Evolutionary conservation across 2,888 invertebrate genomes (phyloP), one percentile per base, ranked within the genome.

Genomic region (Apotomis turbidana): DNA sequence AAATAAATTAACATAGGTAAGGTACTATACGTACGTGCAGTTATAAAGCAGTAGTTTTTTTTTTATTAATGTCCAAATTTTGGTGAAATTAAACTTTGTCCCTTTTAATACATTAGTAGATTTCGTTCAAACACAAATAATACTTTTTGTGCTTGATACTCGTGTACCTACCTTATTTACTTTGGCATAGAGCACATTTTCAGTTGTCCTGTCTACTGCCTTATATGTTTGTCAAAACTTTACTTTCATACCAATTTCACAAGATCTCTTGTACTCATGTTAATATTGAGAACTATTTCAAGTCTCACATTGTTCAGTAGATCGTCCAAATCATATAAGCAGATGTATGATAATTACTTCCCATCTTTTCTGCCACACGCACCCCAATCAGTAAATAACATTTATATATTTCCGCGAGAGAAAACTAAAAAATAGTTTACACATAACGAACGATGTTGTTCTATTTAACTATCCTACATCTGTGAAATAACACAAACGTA

Each of bases 101-200:
- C 6, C 5, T 3, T 51, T 6, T 41, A 6, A 41, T 62, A 46
- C 5, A 15, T 46, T 46, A 15, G 15, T 60, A 1, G 15, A 60
- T 61, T 15, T 61, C 27, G 6, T 5, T 46, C n/a, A 51, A 3
- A 9, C 60, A 38, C 27, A 61, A 8, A n/a, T 4, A 62, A 3
- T 5, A 41, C 41, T 52, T 5, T 41, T 5, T 54, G 12, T 64
- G 64, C 54, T 54, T 54, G 41, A 38, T 41, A 41, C 13, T 49
- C 49, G 49, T 55, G 41, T n/a, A 3, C n/a, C 52, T n/a, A 3
- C n/a, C 52, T 9, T 54, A 12, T 68, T 52, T 52, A 5, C 15
- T 62, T 61, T 55, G 49, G 10, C 15, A 51, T 51, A 49, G 4
- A 62, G 62, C 57, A 62, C 69, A 55, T 55, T 61, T 61, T 62